Evolutionary conservation across 2,888 invertebrate genomes (phyloP), one percentile per base, ranked within the genome.

Genomic region (Siphlonurus alternatus): DNA sequence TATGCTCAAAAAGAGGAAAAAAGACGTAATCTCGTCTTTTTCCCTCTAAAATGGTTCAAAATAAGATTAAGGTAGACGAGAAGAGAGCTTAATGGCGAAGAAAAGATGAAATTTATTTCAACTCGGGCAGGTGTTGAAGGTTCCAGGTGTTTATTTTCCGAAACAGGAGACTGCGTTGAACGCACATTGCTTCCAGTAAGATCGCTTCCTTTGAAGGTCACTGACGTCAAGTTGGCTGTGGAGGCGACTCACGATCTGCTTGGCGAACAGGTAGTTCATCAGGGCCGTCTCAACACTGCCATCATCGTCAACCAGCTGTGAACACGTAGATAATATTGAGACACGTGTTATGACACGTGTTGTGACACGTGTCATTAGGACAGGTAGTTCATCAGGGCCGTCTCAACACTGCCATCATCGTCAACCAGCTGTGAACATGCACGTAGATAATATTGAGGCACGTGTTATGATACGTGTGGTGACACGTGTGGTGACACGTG

Each of bases 161-260:
- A 81, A 81, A 72, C 81, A 81, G 63, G 79, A 78, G 62, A 81
- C 80, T 5, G 80, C 80, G 70, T 81, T 81, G 73, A 80, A 80
- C 22, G 80, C 79, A 71, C 81, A 81, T 69, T 80, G 80, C 68
- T 79, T 80, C 80, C 80, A 81, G 70, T 80, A 80, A 69, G 77
- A 78, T 62, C 80, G 75, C 67, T 80, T 80, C 65, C 76, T 75
- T 68, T 79, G 78, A 18, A 78, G 72, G 65, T 80, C 79, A 10
- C 73, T 73, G 62, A 77, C 72, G 71, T 78, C 77, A 69, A 76
- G 71, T 70, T 77, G 77, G 67, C 70, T 76, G 59, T 76, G 74
- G 1, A 79, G 73, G 24, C 78, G 73, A 67, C 76, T 76, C 18
- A 77, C 76, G 67, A 80, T 73, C 70, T 78, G 77, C 69, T 78